These are phyloP conservation scores for Apoda limacodes DNA, from an alignment of 2,888 invertebrate species.

Conservation along the genomic window DNA sequence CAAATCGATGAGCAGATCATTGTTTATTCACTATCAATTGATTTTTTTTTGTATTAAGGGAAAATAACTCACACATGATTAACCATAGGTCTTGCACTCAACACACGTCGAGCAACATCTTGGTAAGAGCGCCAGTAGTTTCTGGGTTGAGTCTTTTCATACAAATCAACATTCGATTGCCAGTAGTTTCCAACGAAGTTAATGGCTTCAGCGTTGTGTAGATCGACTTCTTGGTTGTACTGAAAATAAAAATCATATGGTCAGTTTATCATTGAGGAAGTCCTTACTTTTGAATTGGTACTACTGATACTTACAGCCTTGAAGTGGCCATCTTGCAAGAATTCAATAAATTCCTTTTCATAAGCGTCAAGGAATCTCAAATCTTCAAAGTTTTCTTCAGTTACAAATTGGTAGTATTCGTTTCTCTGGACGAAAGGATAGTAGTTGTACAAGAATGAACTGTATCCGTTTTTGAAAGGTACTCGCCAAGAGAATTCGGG, in stretches of 20 bases:
- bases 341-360: constrained; percentile 63
- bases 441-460: constrained; percentile 20
- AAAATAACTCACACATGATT: no score
- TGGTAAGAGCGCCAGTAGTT: constrained; percentile 68
- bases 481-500: constrained; percentile 74
- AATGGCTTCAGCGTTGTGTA: constrained; percentile 51
- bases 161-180: constrained; percentile 66
- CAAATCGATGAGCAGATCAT: no score
- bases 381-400: constrained; percentile 55
- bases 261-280: constrained; percentile 1
- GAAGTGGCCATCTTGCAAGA: constrained; percentile 65
- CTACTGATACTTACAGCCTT: constrained; percentile 65
- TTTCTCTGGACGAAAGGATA: constrained; percentile 22
- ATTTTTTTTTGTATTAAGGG: no score
- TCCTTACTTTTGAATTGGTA: no score
- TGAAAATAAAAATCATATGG: constrained; percentile 21
- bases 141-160: constrained; percentile 33
- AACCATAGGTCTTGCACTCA: constrained; percentile 27
- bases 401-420: constrained; percentile 69
- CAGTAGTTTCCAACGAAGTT: constrained; percentile 53
- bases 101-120: constrained; percentile 61
- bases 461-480: constrained; percentile 55
- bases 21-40: no score
- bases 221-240: constrained; percentile 43
- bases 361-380: constrained; percentile 70